Conservation (phyloP, 2,113 vertebrate genomes). For the Tachysurus fulvidraco region DNA sequence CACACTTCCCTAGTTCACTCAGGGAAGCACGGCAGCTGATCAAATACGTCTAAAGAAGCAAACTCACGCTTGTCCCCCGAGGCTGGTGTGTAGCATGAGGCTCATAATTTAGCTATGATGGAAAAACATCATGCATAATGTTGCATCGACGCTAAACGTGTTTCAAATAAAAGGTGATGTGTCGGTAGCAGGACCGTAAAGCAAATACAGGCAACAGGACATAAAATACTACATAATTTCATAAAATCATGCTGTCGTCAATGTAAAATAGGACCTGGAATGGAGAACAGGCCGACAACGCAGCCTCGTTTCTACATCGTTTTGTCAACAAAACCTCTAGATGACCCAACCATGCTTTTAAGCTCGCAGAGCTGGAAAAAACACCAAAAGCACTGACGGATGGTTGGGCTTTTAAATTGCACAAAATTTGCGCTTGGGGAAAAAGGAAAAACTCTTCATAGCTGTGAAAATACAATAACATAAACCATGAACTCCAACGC, state of each 20-base stretch:
- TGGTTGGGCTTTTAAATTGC: not conserved
- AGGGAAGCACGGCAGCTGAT: slow-evolving; percentile 13
- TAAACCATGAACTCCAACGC: not conserved
- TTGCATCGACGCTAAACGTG: not conserved
- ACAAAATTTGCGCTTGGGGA: not conserved
- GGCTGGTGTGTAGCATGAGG: not conserved
- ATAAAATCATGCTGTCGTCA: not conserved
- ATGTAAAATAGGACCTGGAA: not conserved
- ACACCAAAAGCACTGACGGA: not conserved
- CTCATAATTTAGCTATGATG: not conserved
- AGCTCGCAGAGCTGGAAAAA: not conserved
- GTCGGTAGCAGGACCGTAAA: not conserved
- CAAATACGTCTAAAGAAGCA: not conserved
- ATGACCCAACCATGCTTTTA: not conserved
- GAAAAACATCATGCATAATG: not conserved
- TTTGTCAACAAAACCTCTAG: not conserved
- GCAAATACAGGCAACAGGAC: not conserved
- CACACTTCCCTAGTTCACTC: not conserved
- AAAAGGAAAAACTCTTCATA: not conserved
- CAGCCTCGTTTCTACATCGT: not conserved
- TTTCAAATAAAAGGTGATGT: not conserved
- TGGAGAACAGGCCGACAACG: not conserved
- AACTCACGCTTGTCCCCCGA: not conserved
- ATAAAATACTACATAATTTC: not conserved
- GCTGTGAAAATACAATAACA: not conserved